Base-by-base conservation (phyloP, 2,113 vertebrate genomes). In the Melanostigma gelatinosum region DNA sequence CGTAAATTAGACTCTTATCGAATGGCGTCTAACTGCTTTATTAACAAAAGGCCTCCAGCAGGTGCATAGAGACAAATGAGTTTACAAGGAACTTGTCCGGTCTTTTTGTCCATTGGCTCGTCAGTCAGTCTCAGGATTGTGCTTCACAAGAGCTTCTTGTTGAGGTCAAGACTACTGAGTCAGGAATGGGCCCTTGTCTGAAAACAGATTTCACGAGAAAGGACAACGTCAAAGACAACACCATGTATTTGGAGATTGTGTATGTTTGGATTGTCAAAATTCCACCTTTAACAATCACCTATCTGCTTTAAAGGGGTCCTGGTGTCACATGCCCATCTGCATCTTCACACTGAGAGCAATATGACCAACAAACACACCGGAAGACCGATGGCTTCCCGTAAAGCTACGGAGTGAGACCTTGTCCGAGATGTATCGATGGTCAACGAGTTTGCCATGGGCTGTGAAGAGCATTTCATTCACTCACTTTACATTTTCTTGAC, bases 1-100 rank as follows among this genome's bases (percentile, higher is more conserved):
- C 15, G 29, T 84, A 55, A 84, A 70, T 84, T 13, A 18, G 15
- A 40, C 24, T 57, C 76, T 84, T 84, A 79, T 91, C 79, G 75
- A n/a, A 77, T 72, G 50, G 6, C 0, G 0, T 55, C 29, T 60
- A 84, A 80, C 72, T 68, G 67, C 58, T 78, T 76, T 57, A 78
- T 77, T 65, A 74, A 55, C 54, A 0, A 57, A 75, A 11, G 46
- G 29, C 18, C 1, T 10, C 64, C 65, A 58, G 55, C 55, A 78
- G 87, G 42, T 68, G 61, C 46, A 32, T 2, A 38, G 76, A 87
- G 68, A 63, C 12, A 44, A 69, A 71, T 20, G 20, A 64, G 55
- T 52, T 58, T 32, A 72, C 5, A 7, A 12, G 0, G 18, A 24
- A 54, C 42, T 40, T 32, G 36, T 61, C 50, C 40, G 11, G 58